These are phyloP conservation scores for Synergus japonicus DNA, from an alignment of 2,888 invertebrate species.

Conservation along the genomic window DNA sequence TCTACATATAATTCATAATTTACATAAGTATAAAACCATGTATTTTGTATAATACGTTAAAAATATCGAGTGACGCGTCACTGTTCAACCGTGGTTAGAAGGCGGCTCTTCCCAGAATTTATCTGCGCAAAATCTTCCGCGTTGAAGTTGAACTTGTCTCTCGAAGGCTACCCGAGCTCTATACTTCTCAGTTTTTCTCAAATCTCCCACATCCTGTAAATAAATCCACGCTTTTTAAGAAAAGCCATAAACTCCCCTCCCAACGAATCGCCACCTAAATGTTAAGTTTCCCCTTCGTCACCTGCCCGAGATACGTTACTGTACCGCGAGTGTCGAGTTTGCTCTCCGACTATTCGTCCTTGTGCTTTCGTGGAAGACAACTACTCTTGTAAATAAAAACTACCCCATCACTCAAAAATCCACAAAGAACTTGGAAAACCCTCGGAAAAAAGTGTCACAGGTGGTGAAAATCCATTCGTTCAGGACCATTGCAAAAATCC, in stretches of 20 bases:
- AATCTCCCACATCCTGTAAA: neutral
- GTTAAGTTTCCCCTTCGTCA: neutral
- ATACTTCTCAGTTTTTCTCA: neutral
- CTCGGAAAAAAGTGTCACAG: neutral
- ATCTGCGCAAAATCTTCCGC: slow-evolving; percentile 30
- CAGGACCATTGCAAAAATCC: neutral
- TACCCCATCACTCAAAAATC: neutral
- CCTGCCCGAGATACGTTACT: slow-evolving; percentile 14
- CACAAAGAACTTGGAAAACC: neutral
- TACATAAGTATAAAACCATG: too few species aligned
- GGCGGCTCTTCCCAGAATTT: slow-evolving; percentile 16
- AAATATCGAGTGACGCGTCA: too few species aligned
- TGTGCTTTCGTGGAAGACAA: slow-evolving; percentile 2
- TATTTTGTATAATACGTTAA: too few species aligned
- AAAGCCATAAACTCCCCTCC: neutral
- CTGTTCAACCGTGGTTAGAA: neutral
- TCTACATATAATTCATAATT: too few species aligned
- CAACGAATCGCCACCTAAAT: neutral
- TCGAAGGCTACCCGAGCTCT: neutral
- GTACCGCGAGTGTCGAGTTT: slow-evolving; percentile 31
- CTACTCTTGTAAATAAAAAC: slow-evolving; percentile 27
- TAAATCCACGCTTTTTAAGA: slow-evolving; percentile 6
- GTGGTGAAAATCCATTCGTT: neutral
- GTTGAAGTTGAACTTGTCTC: neutral
- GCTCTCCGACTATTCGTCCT: slow-evolving; percentile 14